These are phyloP conservation scores for Pithys albifrons DNA, from an alignment of 2,113 vertebrate species.

Conservation along the genomic window DNA sequence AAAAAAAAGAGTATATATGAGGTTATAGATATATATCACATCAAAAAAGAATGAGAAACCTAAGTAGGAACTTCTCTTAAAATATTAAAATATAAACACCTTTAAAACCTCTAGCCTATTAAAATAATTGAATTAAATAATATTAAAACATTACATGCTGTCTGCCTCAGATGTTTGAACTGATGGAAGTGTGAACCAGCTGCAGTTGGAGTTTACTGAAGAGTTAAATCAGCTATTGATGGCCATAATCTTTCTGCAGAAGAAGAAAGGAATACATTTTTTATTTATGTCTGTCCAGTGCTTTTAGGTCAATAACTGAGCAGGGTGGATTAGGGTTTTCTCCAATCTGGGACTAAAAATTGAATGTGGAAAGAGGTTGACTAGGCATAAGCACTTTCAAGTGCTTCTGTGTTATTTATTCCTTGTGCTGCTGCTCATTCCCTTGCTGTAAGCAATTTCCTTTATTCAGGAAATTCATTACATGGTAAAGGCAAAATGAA, in stretches of 20 bases:
- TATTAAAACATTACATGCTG: not conserved
- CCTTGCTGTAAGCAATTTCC: slow-evolving; percentile 11
- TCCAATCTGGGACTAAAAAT: not conserved
- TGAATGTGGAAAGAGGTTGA: not conserved
- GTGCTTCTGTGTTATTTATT: not conserved
- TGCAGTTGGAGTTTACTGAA: not conserved
- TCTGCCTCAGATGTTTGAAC: not conserved
- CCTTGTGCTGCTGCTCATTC: not conserved
- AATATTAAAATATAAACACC: not conserved
- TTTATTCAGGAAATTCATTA: slow-evolving; percentile 13
- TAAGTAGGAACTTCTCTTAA: not conserved
- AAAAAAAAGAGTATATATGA: not conserved
- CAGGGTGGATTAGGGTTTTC: not conserved
- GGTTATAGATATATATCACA: not conserved
- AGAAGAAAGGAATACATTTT: not conserved
- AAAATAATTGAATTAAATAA: not conserved
- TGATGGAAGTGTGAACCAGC: not conserved
- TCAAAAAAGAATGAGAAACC: not conserved
- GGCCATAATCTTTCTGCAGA: not conserved
- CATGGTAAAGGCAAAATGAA: slow-evolving; percentile 14
- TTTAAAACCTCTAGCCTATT: not conserved
- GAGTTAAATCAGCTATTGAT: not conserved
- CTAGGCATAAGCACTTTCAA: not conserved
- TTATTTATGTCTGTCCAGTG: not conserved
- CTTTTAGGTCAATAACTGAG: not conserved